Evolutionary conservation across 2,113 vertebrate species (phyloP).

Genomic region (Mirounga angustirostris): DNA sequence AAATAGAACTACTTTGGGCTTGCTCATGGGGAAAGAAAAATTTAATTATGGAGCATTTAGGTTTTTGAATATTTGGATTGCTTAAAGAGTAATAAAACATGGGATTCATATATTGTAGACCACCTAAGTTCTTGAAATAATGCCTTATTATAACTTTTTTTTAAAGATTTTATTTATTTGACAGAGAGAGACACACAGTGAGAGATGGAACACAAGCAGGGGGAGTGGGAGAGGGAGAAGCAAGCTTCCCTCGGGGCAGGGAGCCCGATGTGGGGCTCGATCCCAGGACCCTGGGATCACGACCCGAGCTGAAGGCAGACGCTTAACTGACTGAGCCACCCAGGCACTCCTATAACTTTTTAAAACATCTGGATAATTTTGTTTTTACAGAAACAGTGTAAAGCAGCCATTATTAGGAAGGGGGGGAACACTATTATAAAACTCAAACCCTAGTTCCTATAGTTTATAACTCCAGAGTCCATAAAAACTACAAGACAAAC

Average conservation of each 20-base stretch:
- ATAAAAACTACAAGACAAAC: constrained; percentile 4
- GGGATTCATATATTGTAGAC: neutral
- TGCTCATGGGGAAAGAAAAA: constrained; percentile 45
- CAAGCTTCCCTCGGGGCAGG: too few species aligned
- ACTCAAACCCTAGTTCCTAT: neutral
- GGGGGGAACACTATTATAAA: neutral
- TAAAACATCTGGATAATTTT: neutral
- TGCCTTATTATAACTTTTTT: neutral
- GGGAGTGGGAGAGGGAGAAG: too few species aligned
- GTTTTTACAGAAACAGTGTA: neutral
- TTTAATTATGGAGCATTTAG: constrained; percentile 51
- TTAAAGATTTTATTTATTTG: neutral
- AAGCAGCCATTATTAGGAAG: neutral
- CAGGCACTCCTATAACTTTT: neutral
- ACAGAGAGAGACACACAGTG: too few species aligned
- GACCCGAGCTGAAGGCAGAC: too few species aligned
- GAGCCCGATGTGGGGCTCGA: too few species aligned
- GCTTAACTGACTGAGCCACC: too few species aligned
- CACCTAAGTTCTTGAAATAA: neutral
- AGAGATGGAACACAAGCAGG: too few species aligned
- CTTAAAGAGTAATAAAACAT: neutral
- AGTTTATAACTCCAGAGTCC: neutral
- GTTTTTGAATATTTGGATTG: neutral
- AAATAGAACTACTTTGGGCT: constrained; percentile 50
- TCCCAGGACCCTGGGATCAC: too few species aligned